Evolutionary conservation across 2,888 invertebrate genomes (phyloP).

Genomic region (Athripsodes cinereus): DNA sequence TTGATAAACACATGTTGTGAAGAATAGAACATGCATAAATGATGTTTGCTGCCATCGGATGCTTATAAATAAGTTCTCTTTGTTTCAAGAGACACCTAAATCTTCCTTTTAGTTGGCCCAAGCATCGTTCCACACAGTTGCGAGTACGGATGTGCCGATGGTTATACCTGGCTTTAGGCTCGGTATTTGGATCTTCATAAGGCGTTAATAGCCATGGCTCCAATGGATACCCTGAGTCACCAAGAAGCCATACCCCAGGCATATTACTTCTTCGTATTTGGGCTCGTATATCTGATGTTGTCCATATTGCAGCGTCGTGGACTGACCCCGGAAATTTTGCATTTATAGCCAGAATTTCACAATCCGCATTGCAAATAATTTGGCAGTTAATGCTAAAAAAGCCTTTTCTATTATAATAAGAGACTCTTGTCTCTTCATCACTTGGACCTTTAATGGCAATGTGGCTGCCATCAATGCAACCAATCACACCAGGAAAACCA

Average conservation of each 20-base stretch:
- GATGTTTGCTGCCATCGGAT: neutral
- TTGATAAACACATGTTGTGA: neutral
- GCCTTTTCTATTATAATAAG: neutral
- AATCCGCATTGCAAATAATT: neutral
- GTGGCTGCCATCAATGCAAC: neutral
- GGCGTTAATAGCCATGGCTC: neutral
- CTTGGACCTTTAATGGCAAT: neutral
- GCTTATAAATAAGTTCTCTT: neutral
- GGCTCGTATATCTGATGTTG: neutral
- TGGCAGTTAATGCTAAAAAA: neutral
- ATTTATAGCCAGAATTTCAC: neutral
- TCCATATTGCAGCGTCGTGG: neutral
- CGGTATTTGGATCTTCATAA: neutral
- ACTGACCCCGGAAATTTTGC: neutral
- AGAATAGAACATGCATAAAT: neutral
- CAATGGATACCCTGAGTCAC: neutral
- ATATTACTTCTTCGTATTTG: neutral
- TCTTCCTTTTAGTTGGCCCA: neutral
- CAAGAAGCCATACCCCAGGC: neutral
- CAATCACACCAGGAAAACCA: neutral
- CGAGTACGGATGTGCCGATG: neutral
- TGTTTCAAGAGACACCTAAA: conserved; percentile 1
- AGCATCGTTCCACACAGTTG: neutral
- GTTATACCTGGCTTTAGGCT: neutral
- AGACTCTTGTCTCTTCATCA: neutral